Evolutionary conservation across 1,140 invertebrate species (phyloP), one percentile per base, ranked within the genome.

Genomic region (Euwallacea fornicatus): DNA sequence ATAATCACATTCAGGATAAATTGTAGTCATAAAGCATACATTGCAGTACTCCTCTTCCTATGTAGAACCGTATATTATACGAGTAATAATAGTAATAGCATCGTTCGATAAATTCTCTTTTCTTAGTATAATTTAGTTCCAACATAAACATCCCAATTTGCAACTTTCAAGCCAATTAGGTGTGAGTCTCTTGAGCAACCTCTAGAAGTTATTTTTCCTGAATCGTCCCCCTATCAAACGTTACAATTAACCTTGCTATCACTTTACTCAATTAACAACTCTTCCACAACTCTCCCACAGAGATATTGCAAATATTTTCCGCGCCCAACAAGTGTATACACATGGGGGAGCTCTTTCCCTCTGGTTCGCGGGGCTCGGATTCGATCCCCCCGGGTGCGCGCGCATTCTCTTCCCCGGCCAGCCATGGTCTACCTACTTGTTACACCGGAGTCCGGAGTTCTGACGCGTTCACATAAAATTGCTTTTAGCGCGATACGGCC

Each of bases 351-450:
- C 47, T 50, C 46, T 10, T 42, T 13, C 46, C 46, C 46, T 6
- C 13, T 50, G 46, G 46, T 50, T 50, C 50, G 63, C 46, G 46
- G 50, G 63, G 42, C 42, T 33, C 13, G 42, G 55, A n/a, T 72
- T 72, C 70, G 70, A 72, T 70, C 62, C 53, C 53, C 47, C 42
- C 44, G 53, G 42, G 16, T 77, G 78, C 77, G 78, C 77, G 76
- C 78, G 77, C 78, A 75, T 46, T 55, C 60, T 50, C 55, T 55
- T 64, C 11, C 63, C 73, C 68, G 74, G 76, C 76, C 78, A 75
- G 76, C 75, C 78, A 74, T 68, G 73, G 68, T 75, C 77, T 78
- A 79, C 78, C 79, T 80, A 80, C 79, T 80, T 80, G 79, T 80
- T 80, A 80, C 79, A 77, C 79, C 77, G 78, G 78, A 79, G 79